Percentiles rank a stretch among this genome's conserved stretches.
Evolutionary conservation across 1,140 invertebrate species (phyloP).

Genomic region (Micrasema longulum): DNA sequence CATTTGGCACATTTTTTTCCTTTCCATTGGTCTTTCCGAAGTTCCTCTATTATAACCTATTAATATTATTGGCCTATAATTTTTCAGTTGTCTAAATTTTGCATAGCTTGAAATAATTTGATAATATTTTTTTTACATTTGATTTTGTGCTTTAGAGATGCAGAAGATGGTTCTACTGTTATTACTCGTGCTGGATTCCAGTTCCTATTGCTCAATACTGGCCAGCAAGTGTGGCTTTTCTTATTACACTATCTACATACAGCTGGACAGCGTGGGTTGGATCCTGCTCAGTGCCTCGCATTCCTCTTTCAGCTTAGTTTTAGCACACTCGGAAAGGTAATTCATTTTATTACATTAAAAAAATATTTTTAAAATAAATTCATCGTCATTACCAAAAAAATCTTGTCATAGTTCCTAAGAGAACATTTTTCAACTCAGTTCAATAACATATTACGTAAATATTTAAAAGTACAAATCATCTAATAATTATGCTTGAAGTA

Average conservation of each 20-base stretch:
- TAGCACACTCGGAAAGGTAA: slow-evolving; percentile 91
- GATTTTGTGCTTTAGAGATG: slow-evolving; percentile 71
- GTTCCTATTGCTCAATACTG: slow-evolving; percentile 92
- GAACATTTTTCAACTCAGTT: no score
- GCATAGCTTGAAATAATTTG: background rate
- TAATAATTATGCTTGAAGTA: no score
- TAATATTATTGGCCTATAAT: background rate
- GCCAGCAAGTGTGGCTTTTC: slow-evolving; percentile 97
- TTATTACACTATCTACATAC: slow-evolving; percentile 95
- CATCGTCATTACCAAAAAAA: no score
- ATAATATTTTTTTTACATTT: background rate
- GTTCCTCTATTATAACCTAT: no score
- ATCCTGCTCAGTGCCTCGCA: slow-evolving; percentile 91
- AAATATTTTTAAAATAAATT: no score
- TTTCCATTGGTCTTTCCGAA: no score
- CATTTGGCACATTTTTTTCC: no score
- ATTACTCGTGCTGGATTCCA: slow-evolving; percentile 96
- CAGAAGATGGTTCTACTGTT: slow-evolving; percentile 83
- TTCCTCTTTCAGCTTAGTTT: slow-evolving; percentile 98
- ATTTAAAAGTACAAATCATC: no score
- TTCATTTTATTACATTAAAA: no score
- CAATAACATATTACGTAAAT: no score
- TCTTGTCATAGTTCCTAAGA: no score
- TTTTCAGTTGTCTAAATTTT: background rate
- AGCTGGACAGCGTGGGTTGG: slow-evolving; percentile 84